Evolutionary conservation across 2,113 vertebrate species (phyloP), one percentile per base, ranked within the genome.

Genomic region (Malurus cyaneus): DNA sequence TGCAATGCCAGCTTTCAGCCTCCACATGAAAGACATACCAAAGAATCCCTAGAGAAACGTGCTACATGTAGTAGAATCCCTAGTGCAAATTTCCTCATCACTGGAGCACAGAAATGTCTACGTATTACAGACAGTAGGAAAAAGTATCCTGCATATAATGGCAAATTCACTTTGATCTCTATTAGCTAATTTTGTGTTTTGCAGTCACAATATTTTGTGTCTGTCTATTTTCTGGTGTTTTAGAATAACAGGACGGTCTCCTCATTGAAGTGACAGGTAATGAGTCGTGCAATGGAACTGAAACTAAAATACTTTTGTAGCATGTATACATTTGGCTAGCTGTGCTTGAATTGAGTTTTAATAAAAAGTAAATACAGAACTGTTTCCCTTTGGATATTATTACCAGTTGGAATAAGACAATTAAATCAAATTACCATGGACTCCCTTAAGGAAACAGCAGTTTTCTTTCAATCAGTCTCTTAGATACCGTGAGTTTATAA

Each of bases 311-410:
- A 80, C 12, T 71, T 92, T 83, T 95, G 42, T 36, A 56, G 14
- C 29, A 56, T 9, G 56, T 86, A 74, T 78, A 70, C 53, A 62
- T 88, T 74, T 88, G 42, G 15, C 42, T 79, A 34, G 46, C 65
- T 88, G 28, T 80, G 50, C 54, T 88, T 81, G 93, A 93, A 89
- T 84, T 79, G 49, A 83, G 52, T 89, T 95, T 96, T 89, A 93
- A 84, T 93, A 92, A 94, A 95, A 97, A 87, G 12, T 69, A 91
- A 78, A 92, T 96, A 94, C 91, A 89, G 52, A 94, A 92, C 86
- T 56, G 34, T 93, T 97, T 90, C 50, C 84, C 80, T 88, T 97
- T 94, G 50, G 89, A 32, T 78, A 91, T 87, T 44, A 59, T 92
- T 47, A 87, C 32, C 82, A 56, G 66, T 76, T 93, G 92, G 61